Conservation (phyloP, 2,888 invertebrate genomes). For the Coelopa pilipes region DNA sequence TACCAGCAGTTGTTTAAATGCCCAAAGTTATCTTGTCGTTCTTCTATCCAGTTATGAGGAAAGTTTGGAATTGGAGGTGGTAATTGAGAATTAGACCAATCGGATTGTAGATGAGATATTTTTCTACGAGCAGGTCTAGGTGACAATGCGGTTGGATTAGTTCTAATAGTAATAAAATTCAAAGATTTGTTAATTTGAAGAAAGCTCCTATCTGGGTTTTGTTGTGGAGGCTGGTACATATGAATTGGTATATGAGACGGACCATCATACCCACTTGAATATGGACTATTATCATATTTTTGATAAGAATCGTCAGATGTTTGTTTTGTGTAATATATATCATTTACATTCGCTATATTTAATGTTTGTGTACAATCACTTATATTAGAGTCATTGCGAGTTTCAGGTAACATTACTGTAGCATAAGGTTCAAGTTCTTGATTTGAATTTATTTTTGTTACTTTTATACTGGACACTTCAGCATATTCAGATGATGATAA, state of each 20-base stretch:
- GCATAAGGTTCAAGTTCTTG: conserved; percentile 55
- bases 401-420: conserved; percentile 46
- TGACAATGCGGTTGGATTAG: conserved; percentile 53
- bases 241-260: conserved; percentile 72
- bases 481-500: conserved; percentile 49
- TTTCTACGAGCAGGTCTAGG: conserved; percentile 51
- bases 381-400: neutral
- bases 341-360: neutral
- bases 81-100: conserved; percentile 48
- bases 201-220: conserved; percentile 64
- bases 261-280: conserved; percentile 69
- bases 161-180: conserved; percentile 54
- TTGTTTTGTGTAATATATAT: conserved; percentile 44
- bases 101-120: conserved; percentile 46
- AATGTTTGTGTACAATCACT: conserved; percentile 40
- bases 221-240: conserved; percentile 67
- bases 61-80: conserved; percentile 54
- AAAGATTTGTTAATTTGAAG: conserved; percentile 42
- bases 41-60: conserved; percentile 54
- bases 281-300: conserved; percentile 69
- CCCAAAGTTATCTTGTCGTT: conserved; percentile 38
- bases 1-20: neutral
- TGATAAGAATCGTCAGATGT: conserved; percentile 68
- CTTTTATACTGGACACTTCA: conserved; percentile 47
- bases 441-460: conserved; percentile 45